Conservation (phyloP, 2,113 vertebrate genomes). For the Chaetodon trifascialis region DNA sequence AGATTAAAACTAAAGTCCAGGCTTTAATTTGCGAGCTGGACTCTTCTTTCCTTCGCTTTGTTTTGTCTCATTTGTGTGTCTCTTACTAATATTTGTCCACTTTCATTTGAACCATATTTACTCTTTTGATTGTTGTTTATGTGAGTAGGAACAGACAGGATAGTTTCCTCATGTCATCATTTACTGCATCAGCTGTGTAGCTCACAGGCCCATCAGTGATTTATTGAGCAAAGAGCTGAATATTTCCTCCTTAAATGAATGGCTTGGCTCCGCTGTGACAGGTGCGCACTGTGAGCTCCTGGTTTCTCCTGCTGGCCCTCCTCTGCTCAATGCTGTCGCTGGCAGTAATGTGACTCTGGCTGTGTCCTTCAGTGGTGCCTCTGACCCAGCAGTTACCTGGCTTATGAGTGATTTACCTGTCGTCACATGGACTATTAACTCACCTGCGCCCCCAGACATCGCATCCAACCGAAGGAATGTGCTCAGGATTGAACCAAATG, state of each 20-base stretch:
- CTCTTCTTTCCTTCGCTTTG: neutral
- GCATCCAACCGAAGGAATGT: neutral
- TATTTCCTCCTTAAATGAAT: neutral
- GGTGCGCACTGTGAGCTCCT: conserved; percentile 56
- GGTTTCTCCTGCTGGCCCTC: conserved; percentile 44
- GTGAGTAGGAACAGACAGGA: neutral
- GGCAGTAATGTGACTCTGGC: conserved; percentile 75
- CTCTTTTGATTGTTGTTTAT: neutral
- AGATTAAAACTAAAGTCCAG: neutral
- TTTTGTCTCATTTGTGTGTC: too few relatives aligned
- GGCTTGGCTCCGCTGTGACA: conserved; percentile 20
- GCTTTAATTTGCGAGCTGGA: neutral
- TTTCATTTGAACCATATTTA: neutral
- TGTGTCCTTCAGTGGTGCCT: conserved; percentile 63
- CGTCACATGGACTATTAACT: conserved; percentile 68
- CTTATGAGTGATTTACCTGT: conserved; percentile 47
- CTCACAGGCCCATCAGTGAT: neutral
- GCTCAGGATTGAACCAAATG: conserved; percentile 57
- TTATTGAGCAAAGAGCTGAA: neutral
- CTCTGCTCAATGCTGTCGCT: conserved; percentile 31
- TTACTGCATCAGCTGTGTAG: neutral
- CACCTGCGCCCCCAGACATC: conserved; percentile 22
- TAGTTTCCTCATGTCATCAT: neutral
- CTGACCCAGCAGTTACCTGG: conserved; percentile 74
- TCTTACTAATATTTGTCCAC: neutral